phyloP scores from a whole-genome alignment of 2,888 invertebrate species.

The Cryptus armator region DNA sequence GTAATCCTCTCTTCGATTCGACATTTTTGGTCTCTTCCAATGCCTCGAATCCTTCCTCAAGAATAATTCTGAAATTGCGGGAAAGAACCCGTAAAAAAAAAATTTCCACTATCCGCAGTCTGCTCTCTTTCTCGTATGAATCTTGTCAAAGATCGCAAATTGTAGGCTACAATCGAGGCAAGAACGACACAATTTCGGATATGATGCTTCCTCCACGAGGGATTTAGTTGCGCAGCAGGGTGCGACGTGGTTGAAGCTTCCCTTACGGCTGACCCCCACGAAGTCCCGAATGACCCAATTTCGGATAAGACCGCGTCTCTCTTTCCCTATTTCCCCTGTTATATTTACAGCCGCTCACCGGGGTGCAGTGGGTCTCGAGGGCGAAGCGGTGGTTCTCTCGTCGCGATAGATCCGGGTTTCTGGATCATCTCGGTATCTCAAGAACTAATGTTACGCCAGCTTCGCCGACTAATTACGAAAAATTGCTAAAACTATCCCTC shows the following conservation, averaged over 20 bases:
- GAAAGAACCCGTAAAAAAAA: neutral
- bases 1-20: constrained; percentile 42
- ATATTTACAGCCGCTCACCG: constrained; percentile 63
- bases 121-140: neutral
- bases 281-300: constrained; percentile 66
- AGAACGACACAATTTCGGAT: constrained; percentile 30
- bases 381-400: neutral
- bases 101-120: constrained; percentile 4
- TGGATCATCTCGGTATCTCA: constrained; percentile 33
- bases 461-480: constrained; percentile 8
- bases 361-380: constrained; percentile 43
- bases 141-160: constrained; percentile 21
- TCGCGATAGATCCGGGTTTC: constrained; percentile 33
- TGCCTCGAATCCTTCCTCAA: constrained; percentile 21
- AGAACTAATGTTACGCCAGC: neutral
- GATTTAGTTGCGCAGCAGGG: constrained; percentile 55
- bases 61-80: constrained; percentile 37
- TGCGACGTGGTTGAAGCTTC: constrained; percentile 29
- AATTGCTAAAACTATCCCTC: constrained; percentile 3
- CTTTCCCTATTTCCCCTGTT: constrained; percentile 14
- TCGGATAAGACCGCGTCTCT: constrained; percentile 58
- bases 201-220: constrained; percentile 31
- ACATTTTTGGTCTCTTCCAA: constrained; percentile 42
- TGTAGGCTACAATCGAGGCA: constrained; percentile 11
- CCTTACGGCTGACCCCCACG: constrained; percentile 37